Conservation (phyloP, 2,888 invertebrate species). For the Petrolisthes manimaculis region DNA sequence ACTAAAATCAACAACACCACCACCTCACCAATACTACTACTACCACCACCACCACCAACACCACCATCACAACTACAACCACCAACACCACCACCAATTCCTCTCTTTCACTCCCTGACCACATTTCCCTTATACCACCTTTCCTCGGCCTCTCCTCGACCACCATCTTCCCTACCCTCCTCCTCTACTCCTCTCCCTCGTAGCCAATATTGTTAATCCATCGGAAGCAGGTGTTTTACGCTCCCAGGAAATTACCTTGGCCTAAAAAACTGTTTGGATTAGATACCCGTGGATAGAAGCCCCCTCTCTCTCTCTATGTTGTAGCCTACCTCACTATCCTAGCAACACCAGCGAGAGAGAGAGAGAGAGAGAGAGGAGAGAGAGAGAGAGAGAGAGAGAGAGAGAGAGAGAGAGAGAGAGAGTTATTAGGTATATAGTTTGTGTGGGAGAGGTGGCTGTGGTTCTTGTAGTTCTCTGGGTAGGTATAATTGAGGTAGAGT, state of each 20-base stretch:
- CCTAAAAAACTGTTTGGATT: constrained; percentile 56
- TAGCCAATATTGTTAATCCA: constrained; percentile 56
- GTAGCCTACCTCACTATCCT: constrained; percentile 4
- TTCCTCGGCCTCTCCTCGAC: background rate
- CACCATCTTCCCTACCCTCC: background rate
- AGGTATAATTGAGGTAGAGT: no score
- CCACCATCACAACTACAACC: no score
- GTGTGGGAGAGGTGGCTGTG: no score
- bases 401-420: constrained; percentile 18
- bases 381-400: constrained; percentile 13
- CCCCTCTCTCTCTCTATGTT: constrained; percentile 5
- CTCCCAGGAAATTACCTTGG: constrained; percentile 45
- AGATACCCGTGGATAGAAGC: constrained; percentile 48
- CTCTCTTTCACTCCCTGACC: background rate
- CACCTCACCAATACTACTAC: no score
- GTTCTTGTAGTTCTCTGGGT: no score
- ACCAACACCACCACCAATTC: no score
- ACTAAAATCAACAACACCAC: no score
- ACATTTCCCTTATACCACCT: constrained; percentile 5
- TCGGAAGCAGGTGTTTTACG: constrained; percentile 53
- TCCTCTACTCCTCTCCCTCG: constrained; percentile 4
- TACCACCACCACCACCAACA: no score
- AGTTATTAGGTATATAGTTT: no score
- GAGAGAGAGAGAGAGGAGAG: no score
- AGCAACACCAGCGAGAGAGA: no score